Evolutionary conservation across 1,140 invertebrate species (phyloP), one percentile per base, ranked within the genome.

Genomic region (Drosophila chauvacae): DNA sequence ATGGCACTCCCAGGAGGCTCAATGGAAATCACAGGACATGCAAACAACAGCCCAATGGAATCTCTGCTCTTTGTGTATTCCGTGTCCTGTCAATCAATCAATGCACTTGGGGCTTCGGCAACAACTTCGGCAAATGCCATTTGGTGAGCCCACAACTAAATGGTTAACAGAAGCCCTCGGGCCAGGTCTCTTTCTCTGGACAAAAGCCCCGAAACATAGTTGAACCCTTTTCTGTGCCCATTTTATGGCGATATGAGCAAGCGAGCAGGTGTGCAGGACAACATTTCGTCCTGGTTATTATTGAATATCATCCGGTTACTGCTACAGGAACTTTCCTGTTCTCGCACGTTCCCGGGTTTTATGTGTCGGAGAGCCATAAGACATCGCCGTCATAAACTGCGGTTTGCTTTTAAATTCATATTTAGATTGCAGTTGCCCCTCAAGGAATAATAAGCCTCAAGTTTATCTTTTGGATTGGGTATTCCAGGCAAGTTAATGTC

Each of bases 51-150:
- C 16, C 53, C 11, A 26, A 39, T 47, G 10, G 44, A 70, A 59
- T 72, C 53, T 37, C n/a, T 20, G 28, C 35, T 50, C 30, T 14
- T 73, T 58, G 9, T 11, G 51, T 60, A 23, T 47, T 48, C 35
- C n/a, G 13, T 45, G 37, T 26, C 30, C 39, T 42, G 20, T 2
- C 81, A 84, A 84, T 84, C 81, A 84, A 84, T 84, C 81, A 86
- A 81, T 61, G 51, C 63, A 62, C 77, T 62, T 62, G 77, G 57
- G 59, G n/a, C 45, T 23, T 42, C 5, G 50, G 10, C 26, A 41
- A 33, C 37, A 41, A 47, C 51, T 41, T 44, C 23, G 39, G 53
- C 45, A 26, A 26, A 57, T 45, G 60, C 44, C 60, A 57, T 69
- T 73, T 66, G 59, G 45, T 79, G 56, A 45, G 44, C 41, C 53